phyloP scores from a whole-genome alignment of 2,113 vertebrate genomes.

The Ploceus nigricollis region DNA sequence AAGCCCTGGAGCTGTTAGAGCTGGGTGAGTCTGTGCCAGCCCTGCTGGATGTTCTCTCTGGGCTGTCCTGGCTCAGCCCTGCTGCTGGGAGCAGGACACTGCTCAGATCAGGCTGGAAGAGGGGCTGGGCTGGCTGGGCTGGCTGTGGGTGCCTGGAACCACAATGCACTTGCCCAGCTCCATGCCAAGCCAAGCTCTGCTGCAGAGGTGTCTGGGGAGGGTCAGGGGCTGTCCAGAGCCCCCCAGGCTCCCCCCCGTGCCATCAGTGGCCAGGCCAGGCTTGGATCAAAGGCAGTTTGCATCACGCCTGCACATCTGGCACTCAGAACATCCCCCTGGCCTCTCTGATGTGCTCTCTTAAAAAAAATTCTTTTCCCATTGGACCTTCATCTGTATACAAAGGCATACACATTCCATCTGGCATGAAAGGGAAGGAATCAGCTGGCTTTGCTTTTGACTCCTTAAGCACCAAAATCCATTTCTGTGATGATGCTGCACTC shows the following conservation, averaged over 20 bases:
- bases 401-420: neutral
- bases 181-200: neutral
- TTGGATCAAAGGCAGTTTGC: neutral
- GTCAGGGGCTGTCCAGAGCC: neutral
- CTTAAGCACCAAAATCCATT: neutral
- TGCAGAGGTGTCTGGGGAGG: neutral
- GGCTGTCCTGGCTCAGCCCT: neutral
- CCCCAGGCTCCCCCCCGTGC: too few species aligned
- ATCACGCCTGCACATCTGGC: neutral
- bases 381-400: neutral
- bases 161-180: neutral
- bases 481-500: neutral
- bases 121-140: neutral
- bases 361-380: neutral
- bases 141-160: neutral
- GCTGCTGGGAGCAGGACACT: neutral
- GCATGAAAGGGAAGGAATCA: neutral
- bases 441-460: neutral
- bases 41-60: neutral
- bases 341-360: neutral
- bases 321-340: neutral
- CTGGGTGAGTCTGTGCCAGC: too few species aligned
- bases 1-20: neutral
- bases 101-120: fast-evolving
- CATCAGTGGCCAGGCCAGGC: fast-evolving